Conservation (phyloP, 2,888 invertebrate genomes). For the Machimus rusticus region DNA sequence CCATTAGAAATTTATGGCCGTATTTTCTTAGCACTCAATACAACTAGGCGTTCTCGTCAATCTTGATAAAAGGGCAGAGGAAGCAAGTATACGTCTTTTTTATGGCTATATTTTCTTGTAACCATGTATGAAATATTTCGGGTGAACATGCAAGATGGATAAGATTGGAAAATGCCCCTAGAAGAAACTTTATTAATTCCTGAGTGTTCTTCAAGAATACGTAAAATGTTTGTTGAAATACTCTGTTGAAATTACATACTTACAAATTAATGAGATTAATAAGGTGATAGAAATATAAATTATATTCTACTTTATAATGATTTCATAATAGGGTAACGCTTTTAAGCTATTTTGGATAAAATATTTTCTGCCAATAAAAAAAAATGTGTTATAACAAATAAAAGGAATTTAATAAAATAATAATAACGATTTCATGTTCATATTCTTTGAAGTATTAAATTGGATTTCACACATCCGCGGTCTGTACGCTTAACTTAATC, state of each 20-base stretch:
- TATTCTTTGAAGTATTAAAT: background rate
- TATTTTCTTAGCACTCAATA: background rate
- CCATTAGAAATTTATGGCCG: slow-evolving; percentile 6
- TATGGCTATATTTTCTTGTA: background rate
- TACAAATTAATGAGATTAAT: background rate
- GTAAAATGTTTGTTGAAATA: background rate
- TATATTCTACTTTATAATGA: background rate
- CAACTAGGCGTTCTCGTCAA: background rate
- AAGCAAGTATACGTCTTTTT: background rate
- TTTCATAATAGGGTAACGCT: no score
- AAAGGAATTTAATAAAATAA: no score
- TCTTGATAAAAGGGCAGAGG: background rate
- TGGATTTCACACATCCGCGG: background rate
- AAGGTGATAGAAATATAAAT: background rate
- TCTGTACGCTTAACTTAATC: background rate
- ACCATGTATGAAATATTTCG: background rate
- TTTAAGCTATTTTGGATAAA: no score
- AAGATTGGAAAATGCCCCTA: background rate
- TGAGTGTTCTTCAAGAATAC: background rate
- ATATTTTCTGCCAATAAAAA: no score
- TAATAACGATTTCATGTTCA: background rate
- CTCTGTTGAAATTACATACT: background rate
- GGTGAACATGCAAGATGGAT: background rate
- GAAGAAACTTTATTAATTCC: background rate
- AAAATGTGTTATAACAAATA: no score